These are phyloP conservation scores for Epizoanthus illoricatus DNA, from an alignment of 92 coral and sea anemone genomes.

Conservation along the genomic window DNA sequence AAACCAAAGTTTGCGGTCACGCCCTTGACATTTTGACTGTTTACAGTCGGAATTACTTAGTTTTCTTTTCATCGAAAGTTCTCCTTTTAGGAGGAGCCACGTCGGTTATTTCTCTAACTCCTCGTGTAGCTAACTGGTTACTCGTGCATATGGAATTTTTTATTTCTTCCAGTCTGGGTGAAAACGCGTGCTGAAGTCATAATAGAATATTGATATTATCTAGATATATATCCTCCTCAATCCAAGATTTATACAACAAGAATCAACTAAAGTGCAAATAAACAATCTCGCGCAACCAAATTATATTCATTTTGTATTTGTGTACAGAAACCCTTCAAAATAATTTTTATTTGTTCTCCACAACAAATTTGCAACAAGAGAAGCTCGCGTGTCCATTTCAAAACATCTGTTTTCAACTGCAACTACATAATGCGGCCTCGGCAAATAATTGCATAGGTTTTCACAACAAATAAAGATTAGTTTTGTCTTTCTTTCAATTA, in stretches of 20 bases:
- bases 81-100: conserved; percentile 31
- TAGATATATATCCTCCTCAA: neutral
- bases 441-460: conserved; percentile 14
- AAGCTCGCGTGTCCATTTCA: conserved; percentile 23
- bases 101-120: neutral
- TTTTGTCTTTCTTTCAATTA: neutral
- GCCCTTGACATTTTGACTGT: conserved; percentile 1
- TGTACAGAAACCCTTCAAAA: conserved; percentile 10
- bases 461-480: conserved; percentile 1
- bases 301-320: conserved; percentile 9
- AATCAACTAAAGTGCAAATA: conserved; percentile 8
- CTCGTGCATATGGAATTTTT: conserved; percentile 29
- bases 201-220: neutral
- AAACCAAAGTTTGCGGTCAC: neutral
- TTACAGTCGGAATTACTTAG: neutral
- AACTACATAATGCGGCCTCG: conserved; percentile 1
- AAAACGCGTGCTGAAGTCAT: neutral
- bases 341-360: conserved; percentile 8
- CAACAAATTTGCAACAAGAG: conserved; percentile 6
- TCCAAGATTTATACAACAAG: neutral
- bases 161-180: neutral
- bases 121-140: conserved; percentile 34
- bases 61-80: neutral
- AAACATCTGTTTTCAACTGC: conserved; percentile 41
- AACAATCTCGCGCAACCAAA: conserved; percentile 9